Evolutionary conservation across 2,888 invertebrate genomes (phyloP), one percentile per base, ranked within the genome.

Genomic region (Platycheirus albimanus): DNA sequence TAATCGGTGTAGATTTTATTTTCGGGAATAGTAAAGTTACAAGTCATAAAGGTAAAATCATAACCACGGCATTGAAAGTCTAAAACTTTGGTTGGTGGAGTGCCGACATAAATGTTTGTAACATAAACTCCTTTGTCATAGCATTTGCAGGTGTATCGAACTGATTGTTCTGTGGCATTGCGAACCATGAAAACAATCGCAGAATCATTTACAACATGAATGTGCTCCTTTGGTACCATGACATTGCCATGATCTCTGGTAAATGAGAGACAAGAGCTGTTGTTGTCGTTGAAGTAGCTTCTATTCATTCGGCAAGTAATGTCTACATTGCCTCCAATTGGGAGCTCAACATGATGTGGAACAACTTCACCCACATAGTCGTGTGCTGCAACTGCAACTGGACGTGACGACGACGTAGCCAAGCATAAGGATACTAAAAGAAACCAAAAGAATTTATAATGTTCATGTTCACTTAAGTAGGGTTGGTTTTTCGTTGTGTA

Each of bases 1-100:
- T 94, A 95, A 6, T 88, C 89, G 0, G 95, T 94, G 17, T 86
- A 84, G 10, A 95, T 90, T 84, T 91, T 93, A 89, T 90, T 94
- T 91, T 91, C 87, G 0, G 94, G 93, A 51, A 92, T 91, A 0
- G 92, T 93, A 94, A 96, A 97, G 1, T 93, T 92, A 88, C 97
- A 97, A 11, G 93, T 94, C 85, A 97, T 91, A 86, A 93, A 93
- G 64, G 94, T 93, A 91, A 95, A 94, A 88, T 97, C 95, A 85
- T 93, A 91, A 10, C 96, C 94, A 56, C 94, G 90, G 88, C 97
- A 97, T 24, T 91, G 91, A 87, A 97, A 96, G 88, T 96, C 93
- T 7, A 91, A 90, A 2, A 96, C 94, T 85, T 92, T 89, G 76
- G 91, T 88, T 0, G 96, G 96, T 67, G 92, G 91, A 43, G 91